Evolutionary conservation across 2,888 invertebrate species (phyloP), one percentile per base, ranked within the genome.

Genomic region (Yponomeuta cagnagella): DNA sequence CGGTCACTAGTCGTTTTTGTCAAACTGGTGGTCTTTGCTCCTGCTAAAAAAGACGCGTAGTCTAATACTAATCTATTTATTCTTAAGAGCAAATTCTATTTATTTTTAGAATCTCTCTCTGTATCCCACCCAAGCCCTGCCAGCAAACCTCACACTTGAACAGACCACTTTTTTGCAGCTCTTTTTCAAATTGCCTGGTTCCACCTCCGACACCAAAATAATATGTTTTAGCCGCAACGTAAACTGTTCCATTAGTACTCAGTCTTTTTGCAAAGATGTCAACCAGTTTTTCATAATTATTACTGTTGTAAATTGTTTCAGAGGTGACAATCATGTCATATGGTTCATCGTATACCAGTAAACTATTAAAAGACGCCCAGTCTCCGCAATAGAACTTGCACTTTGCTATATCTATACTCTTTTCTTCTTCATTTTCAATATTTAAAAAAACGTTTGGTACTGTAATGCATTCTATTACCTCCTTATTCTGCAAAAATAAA

Each of bases 151-250:
- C 84, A 73, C 88, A 87, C 43, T 88, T 79, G 77, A 97, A 94
- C 65, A 83, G 76, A 37, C 88, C 87, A 78, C 93, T 93, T 69
- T 89, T 86, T 72, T 89, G 80, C 8, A 98, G 77, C 70, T 93
- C 83, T 67, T 93, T 83, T 83, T 96, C 94, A 92, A 98, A 99
- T 76, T 96, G 94, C 74, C 95, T 89, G 64, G 95, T 92, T 12
- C 97, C 95, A 70, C 99, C 99, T 12, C 98, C 98, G 33, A 98
- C 97, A 74, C 99, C 99, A 93, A 99, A 99, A 86, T 99, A 99
- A 86, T 96, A 95, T 15, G 94, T 94, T 93, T 99, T 99, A 3
- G 97, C 98, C 70, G 98, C 98, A 71, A 99, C 85, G 83, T 94
- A 95, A 74, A 93, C 90, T 67, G 82, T 79, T 64, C 97, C 98